A percentile compares a stretch with the other conserved stretches of the same genome.
Conservation (phyloP, 2,797 vertebrate species). For the Protosalanx chinensis region DNA sequence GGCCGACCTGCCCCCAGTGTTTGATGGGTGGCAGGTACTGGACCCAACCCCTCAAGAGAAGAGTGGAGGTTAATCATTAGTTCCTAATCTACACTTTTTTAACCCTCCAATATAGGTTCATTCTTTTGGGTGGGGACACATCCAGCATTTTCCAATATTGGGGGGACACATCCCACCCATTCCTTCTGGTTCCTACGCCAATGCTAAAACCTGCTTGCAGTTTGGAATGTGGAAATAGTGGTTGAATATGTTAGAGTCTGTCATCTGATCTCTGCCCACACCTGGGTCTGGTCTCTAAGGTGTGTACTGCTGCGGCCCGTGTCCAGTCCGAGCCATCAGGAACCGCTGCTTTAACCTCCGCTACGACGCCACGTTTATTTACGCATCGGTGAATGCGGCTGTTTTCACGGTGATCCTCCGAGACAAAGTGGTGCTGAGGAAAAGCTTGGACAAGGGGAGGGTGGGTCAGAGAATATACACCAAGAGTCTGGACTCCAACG, state of each 20-base stretch:
- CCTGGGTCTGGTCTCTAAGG: conserved; percentile 52
- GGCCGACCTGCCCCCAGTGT: conserved; percentile 73
- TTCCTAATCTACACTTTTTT: too few species aligned
- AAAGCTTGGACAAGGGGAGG: conserved; percentile 58
- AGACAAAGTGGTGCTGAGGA: conserved; percentile 62
- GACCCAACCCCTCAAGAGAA: conserved; percentile 84
- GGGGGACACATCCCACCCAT: too few species aligned
- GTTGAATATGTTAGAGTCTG: too few species aligned
- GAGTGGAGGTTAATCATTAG: conserved; percentile 70
- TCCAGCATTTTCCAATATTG: too few species aligned
- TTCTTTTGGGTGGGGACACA: too few species aligned
- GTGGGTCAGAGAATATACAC: conserved; percentile 82
- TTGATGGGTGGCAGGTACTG: conserved; percentile 84
- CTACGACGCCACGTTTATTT: conserved; percentile 73
- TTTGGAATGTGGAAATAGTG: too few species aligned
- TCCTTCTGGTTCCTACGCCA: too few species aligned
- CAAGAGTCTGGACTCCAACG: conserved; percentile 72
- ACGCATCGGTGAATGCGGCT: conserved; percentile 81
- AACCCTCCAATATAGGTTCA: too few species aligned
- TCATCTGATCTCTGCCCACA: too few species aligned
- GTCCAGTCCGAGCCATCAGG: conserved; percentile 74
- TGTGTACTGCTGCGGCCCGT: conserved; percentile 78
- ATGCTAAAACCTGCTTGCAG: too few species aligned
- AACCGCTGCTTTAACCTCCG: conserved; percentile 58
- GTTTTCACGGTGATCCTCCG: conserved; percentile 67